Evolutionary conservation across 2,113 vertebrate species (phyloP).

Genomic region (Megaceryle torquata): DNA sequence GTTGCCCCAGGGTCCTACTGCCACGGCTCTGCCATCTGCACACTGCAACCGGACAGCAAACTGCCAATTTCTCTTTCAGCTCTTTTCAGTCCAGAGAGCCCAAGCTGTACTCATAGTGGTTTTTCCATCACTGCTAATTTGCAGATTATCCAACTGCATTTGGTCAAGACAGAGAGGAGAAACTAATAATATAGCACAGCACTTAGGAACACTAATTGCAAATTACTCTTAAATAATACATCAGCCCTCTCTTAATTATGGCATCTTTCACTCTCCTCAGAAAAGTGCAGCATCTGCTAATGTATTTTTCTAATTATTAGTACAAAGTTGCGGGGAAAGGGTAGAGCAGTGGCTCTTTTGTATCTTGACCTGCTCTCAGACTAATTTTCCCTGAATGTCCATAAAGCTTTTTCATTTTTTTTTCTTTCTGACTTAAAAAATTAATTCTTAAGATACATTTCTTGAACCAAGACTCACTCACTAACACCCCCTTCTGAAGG

Average conservation of each 20-base stretch:
- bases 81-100: not conserved
- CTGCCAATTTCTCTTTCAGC: not conserved
- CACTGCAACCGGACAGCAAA: not conserved
- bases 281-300: constrained; percentile 26
- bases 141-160: constrained; percentile 38
- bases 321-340: constrained; percentile 1
- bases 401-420: not conserved
- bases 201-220: constrained; percentile 55
- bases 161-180: constrained; percentile 27
- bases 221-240: constrained; percentile 55
- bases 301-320: constrained; percentile 36
- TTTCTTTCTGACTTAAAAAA: not conserved
- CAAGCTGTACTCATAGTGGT: not conserved
- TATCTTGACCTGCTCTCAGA: not conserved
- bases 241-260: constrained; percentile 39
- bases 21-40: rapidly evolving
- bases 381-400: not conserved
- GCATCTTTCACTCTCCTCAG: not conserved
- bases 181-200: not conserved
- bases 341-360: not conserved
- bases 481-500: not conserved
- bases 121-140: constrained; percentile 39
- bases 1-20: not conserved
- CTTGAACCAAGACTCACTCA: not conserved
- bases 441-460: not conserved